Evolutionary conservation across 2,113 vertebrate species (phyloP), one percentile per base, ranked within the genome.

Genomic region (Nasalis larvatus): DNA sequence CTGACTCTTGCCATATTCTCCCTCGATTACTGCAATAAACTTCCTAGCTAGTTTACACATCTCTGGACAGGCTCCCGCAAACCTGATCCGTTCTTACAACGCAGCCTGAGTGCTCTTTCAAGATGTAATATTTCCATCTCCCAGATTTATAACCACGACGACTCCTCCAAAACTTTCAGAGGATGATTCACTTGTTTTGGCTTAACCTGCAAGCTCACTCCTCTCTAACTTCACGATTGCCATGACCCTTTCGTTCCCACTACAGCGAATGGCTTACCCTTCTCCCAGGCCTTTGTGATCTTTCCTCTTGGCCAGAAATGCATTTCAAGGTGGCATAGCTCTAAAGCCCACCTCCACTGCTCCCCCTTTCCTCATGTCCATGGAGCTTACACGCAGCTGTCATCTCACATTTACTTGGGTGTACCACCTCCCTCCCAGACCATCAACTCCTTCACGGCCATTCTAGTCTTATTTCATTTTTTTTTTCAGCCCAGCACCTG

Each of bases 241-340:
- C 78, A 37, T 0, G 1, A 21, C 76, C 4, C 32, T 23, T 74
- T 6, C 1, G 1, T 25, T 32, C 27, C 45, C 25, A 10, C 16
- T 20, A 8, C 42, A 9, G 14, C 27, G 4, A 32, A 47, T 14
- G 11, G 6, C 74, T 47, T 30, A 14, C 45, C 30, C 30, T 16
- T 17, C 30, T 78, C 30, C 30, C 45, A 30, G 17, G 30, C 45
- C 8, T 78, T 47, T 32, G 30, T 17, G 30, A 10, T 49, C 6
- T 4, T 78, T 78, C 47, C 17, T 32, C 76, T 78, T 78, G 45
- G 45, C 45, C 16, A 47, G 45, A 32, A 30, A 18, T 32, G 74
- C 17, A 1, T 49, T 77, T 30, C 45, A 49, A 35, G 16, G 76
- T 10, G 17, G 16, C 32, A 68, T n/a, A 6, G 1, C 66, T 35